Percentiles rank a stretch among this genome's conserved stretches.
phyloP scores from a whole-genome alignment of 2,888 invertebrate genomes.

The Tanytarsus gracilentus region DNA sequence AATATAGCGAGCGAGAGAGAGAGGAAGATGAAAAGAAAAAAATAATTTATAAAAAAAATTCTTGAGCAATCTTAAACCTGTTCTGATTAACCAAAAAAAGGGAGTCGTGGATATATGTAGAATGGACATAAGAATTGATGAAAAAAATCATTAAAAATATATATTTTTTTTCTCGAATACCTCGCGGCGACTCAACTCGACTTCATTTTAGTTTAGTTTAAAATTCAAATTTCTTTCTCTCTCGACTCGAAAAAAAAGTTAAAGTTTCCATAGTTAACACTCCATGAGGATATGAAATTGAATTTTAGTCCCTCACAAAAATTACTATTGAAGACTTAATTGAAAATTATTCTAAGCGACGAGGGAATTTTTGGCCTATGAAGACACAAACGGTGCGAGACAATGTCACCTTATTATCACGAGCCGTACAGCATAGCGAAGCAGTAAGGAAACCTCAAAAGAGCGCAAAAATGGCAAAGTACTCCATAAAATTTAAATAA shows the following conservation, averaged over 20 bases:
- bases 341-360: no score
- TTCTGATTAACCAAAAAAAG: slow-evolving; percentile 6
- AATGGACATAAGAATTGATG: neutral
- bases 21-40: slow-evolving; percentile 7
- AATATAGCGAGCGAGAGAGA: neutral
- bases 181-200: no score
- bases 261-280: no score
- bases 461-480: slow-evolving; percentile 15
- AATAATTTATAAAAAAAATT: slow-evolving; percentile 7
- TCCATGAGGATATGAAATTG: no score
- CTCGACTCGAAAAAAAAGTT: no score
- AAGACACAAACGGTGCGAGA: no score
- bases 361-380: no score
- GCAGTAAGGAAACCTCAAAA: slow-evolving; percentile 2
- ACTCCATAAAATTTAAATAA: slow-evolving; percentile 27
- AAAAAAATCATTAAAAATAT: neutral
- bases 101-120: slow-evolving; percentile 5
- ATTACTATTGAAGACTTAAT: no score
- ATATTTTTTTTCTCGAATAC: slow-evolving; percentile 1
- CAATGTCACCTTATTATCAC: slow-evolving; percentile 10
- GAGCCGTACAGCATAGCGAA: neutral
- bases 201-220: no score
- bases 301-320: no score
- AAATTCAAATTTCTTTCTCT: no score
- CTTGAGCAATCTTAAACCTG: neutral